Conservation (phyloP, 92 coral and sea anemone species). For the Paragorgia papillata region DNA sequence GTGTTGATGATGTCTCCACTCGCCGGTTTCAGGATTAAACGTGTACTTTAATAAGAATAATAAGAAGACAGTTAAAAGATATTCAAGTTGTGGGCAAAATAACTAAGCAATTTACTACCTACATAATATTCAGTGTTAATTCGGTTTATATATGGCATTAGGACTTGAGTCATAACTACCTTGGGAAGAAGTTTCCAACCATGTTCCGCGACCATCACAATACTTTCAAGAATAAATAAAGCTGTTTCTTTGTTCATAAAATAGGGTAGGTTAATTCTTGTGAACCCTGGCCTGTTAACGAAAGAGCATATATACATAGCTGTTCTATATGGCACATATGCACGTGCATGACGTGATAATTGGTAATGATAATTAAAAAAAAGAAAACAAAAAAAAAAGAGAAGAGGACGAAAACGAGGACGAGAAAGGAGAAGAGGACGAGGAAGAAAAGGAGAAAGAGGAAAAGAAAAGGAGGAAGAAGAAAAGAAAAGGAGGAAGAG, state of each 20-base stretch:
- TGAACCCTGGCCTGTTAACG: slow-evolving; percentile 83
- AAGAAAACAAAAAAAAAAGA: too few relatives aligned
- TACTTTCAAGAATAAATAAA: slow-evolving; percentile 75
- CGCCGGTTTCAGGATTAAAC: slow-evolving; percentile 98
- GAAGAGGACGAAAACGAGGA: too few relatives aligned
- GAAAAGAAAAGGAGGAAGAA: too few relatives aligned
- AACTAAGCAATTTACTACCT: too few relatives aligned
- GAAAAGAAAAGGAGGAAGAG: too few relatives aligned
- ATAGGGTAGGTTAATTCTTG: slow-evolving; percentile 91
- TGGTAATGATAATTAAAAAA: too few relatives aligned
- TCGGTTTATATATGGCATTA: too few relatives aligned
- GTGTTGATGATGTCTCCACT: slow-evolving; percentile 86
- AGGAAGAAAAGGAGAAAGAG: too few relatives aligned
- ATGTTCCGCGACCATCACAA: slow-evolving; percentile 82
- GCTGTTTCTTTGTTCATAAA: slow-evolving; percentile 80
- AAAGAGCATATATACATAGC: background rate
- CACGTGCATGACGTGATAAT: background rate
- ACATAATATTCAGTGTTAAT: too few relatives aligned
- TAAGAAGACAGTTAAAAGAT: background rate
- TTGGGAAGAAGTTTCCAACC: slow-evolving; percentile 98
- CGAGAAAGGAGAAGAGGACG: too few relatives aligned
- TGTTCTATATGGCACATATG: background rate
- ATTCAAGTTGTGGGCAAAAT: background rate
- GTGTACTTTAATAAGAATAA: slow-evolving; percentile 65
- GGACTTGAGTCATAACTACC: slow-evolving; percentile 42